phyloP scores from a whole-genome alignment of 2,888 invertebrate genomes.

The Acleris laterana region DNA sequence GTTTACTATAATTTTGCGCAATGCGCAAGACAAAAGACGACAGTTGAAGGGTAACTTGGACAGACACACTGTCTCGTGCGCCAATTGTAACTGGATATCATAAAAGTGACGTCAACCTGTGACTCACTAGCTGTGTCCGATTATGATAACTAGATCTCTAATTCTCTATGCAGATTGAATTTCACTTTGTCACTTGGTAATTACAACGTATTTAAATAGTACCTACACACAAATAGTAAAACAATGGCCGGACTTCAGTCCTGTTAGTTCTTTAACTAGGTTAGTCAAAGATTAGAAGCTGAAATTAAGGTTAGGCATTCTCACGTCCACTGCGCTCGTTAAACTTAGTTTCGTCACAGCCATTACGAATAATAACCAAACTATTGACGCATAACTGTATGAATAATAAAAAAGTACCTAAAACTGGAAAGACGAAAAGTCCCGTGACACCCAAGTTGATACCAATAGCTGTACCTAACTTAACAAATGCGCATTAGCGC shows the following conservation, averaged over 20 bases:
- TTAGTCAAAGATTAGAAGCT: slow-evolving; percentile 19
- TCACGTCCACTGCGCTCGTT: slow-evolving; percentile 4
- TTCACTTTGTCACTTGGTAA: not conserved
- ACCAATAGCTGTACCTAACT: no score
- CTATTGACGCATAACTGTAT: no score
- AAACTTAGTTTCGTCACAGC: slow-evolving; percentile 15
- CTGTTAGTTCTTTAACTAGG: slow-evolving; percentile 10
- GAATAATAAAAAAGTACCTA: no score
- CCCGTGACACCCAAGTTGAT: no score
- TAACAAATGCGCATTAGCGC: no score
- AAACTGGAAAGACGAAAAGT: no score
- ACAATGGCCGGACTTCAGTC: slow-evolving; percentile 19
- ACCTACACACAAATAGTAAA: slow-evolving; percentile 18
- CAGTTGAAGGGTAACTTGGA: slow-evolving; percentile 12
- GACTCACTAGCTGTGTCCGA: slow-evolving; percentile 19
- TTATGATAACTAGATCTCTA: slow-evolving; percentile 19
- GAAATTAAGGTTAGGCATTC: slow-evolving; percentile 22
- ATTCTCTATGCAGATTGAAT: no score
- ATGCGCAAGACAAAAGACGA: not conserved
- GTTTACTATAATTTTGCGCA: not conserved
- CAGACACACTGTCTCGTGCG: slow-evolving; percentile 21
- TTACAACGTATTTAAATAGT: slow-evolving; percentile 3
- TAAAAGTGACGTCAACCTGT: slow-evolving; percentile 21
- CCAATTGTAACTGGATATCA: slow-evolving; percentile 28
- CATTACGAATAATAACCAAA: not conserved